phyloP scores from a whole-genome alignment of 2,888 invertebrate species.

The Hemaris fuciformis region DNA sequence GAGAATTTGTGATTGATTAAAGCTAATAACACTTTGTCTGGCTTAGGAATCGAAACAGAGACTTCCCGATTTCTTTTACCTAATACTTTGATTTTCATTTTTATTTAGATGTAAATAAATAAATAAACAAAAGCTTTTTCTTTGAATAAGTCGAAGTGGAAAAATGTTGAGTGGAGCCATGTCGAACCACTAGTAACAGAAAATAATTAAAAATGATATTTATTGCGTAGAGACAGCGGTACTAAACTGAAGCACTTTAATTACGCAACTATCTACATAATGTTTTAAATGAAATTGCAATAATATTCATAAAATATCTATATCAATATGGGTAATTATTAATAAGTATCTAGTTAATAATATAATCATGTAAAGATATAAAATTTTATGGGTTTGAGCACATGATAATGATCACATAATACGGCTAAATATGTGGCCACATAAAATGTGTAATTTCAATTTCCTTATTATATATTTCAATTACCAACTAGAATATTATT shows the following conservation, averaged over 20 bases:
- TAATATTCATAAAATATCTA: conserved; percentile 15
- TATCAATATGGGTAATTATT: conserved; percentile 23
- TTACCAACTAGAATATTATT: neutral
- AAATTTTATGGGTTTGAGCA: conserved; percentile 26
- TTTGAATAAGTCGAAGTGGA: too few relatives aligned
- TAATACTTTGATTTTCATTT: too few relatives aligned
- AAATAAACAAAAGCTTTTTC: too few relatives aligned
- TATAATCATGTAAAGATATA: conserved; percentile 16
- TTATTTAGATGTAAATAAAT: too few relatives aligned
- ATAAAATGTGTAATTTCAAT: neutral
- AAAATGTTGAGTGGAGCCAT: too few relatives aligned
- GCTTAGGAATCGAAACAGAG: too few relatives aligned
- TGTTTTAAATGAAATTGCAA: neutral
- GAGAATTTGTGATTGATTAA: too few relatives aligned
- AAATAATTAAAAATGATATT: too few relatives aligned
- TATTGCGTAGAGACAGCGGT: neutral
- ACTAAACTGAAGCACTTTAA: neutral
- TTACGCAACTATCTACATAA: neutral
- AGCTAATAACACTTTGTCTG: too few relatives aligned
- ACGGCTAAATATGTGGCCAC: neutral
- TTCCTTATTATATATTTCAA: neutral
- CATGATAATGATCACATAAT: conserved; percentile 19
- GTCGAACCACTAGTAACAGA: too few relatives aligned
- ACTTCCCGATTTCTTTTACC: too few relatives aligned
- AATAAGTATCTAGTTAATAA: conserved; percentile 21